Conservation (phyloP, 1,140 invertebrate species). For the Sitophilus oryzae region DNA sequence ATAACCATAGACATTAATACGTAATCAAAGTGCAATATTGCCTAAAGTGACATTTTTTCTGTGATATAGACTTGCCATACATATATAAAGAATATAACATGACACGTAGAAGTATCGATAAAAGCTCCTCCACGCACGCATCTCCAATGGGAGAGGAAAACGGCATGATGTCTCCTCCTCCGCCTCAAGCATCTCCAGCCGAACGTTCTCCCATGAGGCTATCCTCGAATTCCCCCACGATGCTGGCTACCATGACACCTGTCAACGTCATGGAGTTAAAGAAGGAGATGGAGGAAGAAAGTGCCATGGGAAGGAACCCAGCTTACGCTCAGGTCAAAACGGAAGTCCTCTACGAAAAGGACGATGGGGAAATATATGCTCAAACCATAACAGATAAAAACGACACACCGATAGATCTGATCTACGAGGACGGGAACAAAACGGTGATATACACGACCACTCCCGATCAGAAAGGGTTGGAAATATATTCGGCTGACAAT, state of each 20-base stretch:
- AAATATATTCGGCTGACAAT: constrained; percentile 48
- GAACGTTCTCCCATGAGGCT: constrained; percentile 35
- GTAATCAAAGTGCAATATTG: constrained; percentile 40
- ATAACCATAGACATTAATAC: constrained; percentile 35
- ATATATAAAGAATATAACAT: constrained; percentile 31
- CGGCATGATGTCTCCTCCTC: constrained; percentile 41
- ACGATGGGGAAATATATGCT: constrained; percentile 52
- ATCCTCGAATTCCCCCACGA: constrained; percentile 57
- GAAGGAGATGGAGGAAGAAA: constrained; percentile 47
- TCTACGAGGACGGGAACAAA: constrained; percentile 75
- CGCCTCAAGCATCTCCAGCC: constrained; percentile 40
- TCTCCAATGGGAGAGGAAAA: constrained; percentile 35
- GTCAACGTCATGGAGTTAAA: constrained; percentile 61
- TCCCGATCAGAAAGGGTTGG: constrained; percentile 46
- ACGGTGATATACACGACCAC: constrained; percentile 74
- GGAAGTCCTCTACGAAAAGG: constrained; percentile 47
- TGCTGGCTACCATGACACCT: constrained; percentile 71
- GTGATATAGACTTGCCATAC: constrained; percentile 38
- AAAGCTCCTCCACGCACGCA: constrained; percentile 32
- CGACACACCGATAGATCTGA: constrained; percentile 68
- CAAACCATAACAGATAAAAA: constrained; percentile 57
- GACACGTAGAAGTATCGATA: constrained; percentile 38
- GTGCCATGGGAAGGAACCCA: constrained; percentile 52
- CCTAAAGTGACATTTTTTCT: constrained; percentile 34
- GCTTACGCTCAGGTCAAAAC: constrained; percentile 53